These are phyloP conservation scores for Borostomias antarcticus DNA, from an alignment of 2,797 vertebrate genomes.

Conservation along the genomic window DNA sequence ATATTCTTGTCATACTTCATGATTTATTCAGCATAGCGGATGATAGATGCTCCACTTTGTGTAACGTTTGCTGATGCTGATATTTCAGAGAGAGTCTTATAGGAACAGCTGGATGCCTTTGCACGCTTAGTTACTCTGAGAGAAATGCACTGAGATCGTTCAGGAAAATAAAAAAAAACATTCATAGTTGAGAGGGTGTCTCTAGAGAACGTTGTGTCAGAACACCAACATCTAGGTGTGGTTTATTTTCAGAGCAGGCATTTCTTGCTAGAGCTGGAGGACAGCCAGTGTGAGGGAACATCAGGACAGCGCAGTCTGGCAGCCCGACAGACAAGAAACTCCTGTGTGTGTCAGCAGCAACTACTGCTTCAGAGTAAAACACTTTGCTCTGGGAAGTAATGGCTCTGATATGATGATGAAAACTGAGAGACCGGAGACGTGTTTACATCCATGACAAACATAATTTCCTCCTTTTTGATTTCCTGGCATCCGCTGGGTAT, in stretches of 20 bases:
- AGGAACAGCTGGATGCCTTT: neutral
- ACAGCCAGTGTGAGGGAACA: neutral
- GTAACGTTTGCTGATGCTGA: neutral
- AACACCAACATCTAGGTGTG: neutral
- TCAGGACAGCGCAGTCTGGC: conserved; percentile 26
- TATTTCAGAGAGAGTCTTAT: neutral
- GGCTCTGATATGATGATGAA: conserved; percentile 22
- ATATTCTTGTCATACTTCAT: neutral
- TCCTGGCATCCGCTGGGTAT: conserved; percentile 4
- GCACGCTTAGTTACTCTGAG: neutral
- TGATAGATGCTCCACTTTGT: neutral
- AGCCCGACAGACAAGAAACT: conserved; percentile 32
- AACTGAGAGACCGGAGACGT: neutral
- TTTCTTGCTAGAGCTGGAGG: neutral
- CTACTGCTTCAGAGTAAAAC: conserved; percentile 17
- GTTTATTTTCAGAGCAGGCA: neutral
- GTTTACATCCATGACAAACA: conserved; percentile 23
- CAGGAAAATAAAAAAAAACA: neutral
- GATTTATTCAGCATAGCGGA: conserved; percentile 8
- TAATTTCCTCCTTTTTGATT: conserved; percentile 18
- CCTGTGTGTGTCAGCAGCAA: conserved; percentile 27
- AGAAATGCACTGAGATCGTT: neutral
- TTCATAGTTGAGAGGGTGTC: neutral
- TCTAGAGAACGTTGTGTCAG: neutral
- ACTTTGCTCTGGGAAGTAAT: conserved; percentile 15